Conservation (phyloP, 1,140 invertebrate species). For the Cherax destructor region DNA sequence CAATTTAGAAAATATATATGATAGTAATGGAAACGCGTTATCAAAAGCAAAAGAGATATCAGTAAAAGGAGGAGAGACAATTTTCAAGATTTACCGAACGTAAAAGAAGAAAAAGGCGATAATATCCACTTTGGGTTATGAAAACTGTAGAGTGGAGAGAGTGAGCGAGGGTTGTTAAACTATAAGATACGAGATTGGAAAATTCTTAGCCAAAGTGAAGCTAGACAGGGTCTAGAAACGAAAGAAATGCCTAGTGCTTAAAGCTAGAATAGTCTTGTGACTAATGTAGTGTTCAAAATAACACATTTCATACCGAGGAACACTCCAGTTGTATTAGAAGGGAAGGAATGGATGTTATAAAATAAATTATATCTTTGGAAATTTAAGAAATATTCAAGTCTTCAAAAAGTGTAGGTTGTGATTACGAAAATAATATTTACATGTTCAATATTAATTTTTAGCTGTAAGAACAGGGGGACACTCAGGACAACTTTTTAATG, state of each 20-base stretch:
- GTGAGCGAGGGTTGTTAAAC: neutral
- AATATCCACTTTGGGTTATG: conserved; percentile 8
- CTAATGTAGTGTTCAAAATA: no score
- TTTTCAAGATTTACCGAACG: conserved; percentile 11
- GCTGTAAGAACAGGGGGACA: no score
- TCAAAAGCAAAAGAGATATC: conserved; percentile 9
- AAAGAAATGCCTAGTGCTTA: neutral
- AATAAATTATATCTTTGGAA: neutral
- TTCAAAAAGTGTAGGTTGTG: neutral
- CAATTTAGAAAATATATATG: neutral
- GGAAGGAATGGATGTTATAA: neutral
- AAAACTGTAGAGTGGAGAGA: conserved; percentile 1
- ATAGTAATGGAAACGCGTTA: neutral
- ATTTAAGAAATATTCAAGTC: neutral
- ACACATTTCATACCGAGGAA: no score
- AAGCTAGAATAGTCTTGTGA: no score
- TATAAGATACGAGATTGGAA: neutral
- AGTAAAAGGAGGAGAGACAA: conserved; percentile 12
- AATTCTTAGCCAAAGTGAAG: neutral
- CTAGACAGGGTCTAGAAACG: neutral
- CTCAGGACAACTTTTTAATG: no score
- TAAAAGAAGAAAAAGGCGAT: conserved; percentile 3
- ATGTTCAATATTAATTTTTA: no score
- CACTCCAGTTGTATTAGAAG: neutral
- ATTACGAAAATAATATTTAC: neutral